These are phyloP conservation scores for Plutella xylostella DNA, from an alignment of 2,888 invertebrate species.

Conservation along the genomic window DNA sequence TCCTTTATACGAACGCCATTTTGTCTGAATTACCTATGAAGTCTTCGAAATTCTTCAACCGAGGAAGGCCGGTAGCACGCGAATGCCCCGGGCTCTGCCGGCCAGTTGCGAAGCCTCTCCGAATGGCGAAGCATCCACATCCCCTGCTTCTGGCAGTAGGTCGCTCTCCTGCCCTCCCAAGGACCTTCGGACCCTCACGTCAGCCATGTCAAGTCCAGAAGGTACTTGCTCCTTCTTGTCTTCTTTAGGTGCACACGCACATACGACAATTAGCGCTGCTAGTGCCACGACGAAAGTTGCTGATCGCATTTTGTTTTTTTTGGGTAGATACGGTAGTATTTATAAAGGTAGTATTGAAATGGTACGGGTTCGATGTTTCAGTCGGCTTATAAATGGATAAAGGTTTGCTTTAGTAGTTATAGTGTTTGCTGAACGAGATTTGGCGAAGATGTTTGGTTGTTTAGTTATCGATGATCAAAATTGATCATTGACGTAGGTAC, in stretches of 20 bases:
- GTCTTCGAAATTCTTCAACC: slow-evolving; percentile 42
- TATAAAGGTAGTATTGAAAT: too few relatives aligned
- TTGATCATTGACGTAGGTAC: too few relatives aligned
- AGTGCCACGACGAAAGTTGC: slow-evolving; percentile 53
- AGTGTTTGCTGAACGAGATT: too few relatives aligned
- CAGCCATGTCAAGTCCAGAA: too few relatives aligned
- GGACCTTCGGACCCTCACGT: slow-evolving; percentile 36
- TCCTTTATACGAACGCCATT: too few relatives aligned
- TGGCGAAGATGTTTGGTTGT: too few relatives aligned
- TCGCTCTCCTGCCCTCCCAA: slow-evolving; percentile 48
- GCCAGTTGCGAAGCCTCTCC: slow-evolving; percentile 38
- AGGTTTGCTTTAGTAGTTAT: too few relatives aligned
- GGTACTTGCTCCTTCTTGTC: slow-evolving; percentile 17
- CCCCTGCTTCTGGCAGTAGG: slow-evolving; percentile 40
- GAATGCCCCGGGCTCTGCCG: slow-evolving; percentile 52
- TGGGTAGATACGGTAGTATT: too few relatives aligned
- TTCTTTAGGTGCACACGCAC: slow-evolving; percentile 49
- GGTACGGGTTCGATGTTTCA: too few relatives aligned
- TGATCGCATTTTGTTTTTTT: slow-evolving; percentile 59
- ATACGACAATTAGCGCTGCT: slow-evolving; percentile 49
- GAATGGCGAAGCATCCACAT: slow-evolving; percentile 45
- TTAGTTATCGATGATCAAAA: too few relatives aligned
- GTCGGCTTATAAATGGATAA: too few relatives aligned
- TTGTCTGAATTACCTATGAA: too few relatives aligned
- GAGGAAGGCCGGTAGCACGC: slow-evolving; percentile 53